Base-by-base conservation (phyloP, 2,797 vertebrate species). In the Paedocypris micromegethes region DNA sequence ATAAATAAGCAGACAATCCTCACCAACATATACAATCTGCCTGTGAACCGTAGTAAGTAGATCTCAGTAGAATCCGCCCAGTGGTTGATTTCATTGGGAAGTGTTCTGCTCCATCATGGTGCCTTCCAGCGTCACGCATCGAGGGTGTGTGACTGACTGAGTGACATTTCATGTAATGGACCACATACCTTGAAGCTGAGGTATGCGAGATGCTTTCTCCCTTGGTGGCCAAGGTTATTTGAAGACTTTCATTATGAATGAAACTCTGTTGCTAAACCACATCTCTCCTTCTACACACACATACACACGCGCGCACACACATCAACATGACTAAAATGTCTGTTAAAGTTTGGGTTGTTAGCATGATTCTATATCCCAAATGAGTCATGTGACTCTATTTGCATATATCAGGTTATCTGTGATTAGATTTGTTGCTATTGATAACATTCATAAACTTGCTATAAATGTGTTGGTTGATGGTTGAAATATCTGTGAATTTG, bases 161-260 rank as follows among this genome's bases (percentile, higher is more conserved):
- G 52, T 46, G 48, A 46, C 43, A 52, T 46, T 52, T 46, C 3
- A 53, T 66, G 6, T 58, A 59, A 68, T 60, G 57, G 66, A 68
- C 66, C 66, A 68, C 66, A 68, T 68, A 68, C 58, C 58, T 61
- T 61, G 66, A 68, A 47, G 39, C 43, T 60, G 43, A 47, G 66
- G 50, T 68, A 60, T 60, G 66, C 9, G n/a, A 68, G 9, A 43
- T 68, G 43, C 47, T 60, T 43, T 68, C 66, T 54, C 1, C 49
- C 6, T 68, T 42, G 58, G 58, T 68, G 66, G 66, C 50, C 66
- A 48, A 54, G 23, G 38, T 53, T 61, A 9, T 54, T 61, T 54
- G 6, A 9, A 68, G 50, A n/a, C 50, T 68, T 47, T 61, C 50
- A 61, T 58, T 54, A 68, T 54, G 43, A 78, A 77, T 66, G 39